A percentile compares a stretch with the other conserved stretches of the same genome.
phyloP scores from a whole-genome alignment of 2,797 vertebrate species.

The Galagoides demidoff region DNA sequence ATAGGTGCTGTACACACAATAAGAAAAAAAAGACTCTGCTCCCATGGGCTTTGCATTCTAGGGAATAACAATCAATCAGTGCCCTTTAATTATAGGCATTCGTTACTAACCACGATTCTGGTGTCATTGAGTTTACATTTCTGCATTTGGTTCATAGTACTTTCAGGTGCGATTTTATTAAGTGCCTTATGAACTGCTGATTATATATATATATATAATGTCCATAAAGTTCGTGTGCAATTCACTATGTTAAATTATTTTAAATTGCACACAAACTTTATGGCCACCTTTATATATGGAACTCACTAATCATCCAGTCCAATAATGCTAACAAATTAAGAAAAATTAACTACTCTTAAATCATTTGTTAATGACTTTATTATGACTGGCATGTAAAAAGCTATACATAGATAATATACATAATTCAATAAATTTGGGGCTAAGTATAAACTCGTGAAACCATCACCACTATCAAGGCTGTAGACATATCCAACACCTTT shows the following conservation, averaged over 20 bases:
- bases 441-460: not conserved
- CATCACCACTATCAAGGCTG: not conserved
- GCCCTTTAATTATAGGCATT: not conserved
- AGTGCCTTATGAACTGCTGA: not conserved
- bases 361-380: not conserved
- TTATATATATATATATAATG: not conserved
- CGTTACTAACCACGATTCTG: not conserved
- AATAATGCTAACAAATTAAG: constrained; percentile 14
- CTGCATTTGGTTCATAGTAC: not conserved
- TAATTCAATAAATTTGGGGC: not conserved
- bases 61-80: not conserved
- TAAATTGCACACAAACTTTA: no score
- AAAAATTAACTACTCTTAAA: constrained; percentile 24
- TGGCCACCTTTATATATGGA: no score
- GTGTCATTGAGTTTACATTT: not conserved
- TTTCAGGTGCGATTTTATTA: not conserved
- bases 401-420: not conserved
- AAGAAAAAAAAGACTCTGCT: not conserved
- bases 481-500: not conserved
- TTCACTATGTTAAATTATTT: no score
- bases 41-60: not conserved
- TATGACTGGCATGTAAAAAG: not conserved
- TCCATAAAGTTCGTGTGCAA: no score
- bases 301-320: not conserved
- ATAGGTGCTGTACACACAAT: not conserved